Base-by-base conservation (phyloP, 2,888 invertebrate species). In the Lepetodrilus schrolli region DNA sequence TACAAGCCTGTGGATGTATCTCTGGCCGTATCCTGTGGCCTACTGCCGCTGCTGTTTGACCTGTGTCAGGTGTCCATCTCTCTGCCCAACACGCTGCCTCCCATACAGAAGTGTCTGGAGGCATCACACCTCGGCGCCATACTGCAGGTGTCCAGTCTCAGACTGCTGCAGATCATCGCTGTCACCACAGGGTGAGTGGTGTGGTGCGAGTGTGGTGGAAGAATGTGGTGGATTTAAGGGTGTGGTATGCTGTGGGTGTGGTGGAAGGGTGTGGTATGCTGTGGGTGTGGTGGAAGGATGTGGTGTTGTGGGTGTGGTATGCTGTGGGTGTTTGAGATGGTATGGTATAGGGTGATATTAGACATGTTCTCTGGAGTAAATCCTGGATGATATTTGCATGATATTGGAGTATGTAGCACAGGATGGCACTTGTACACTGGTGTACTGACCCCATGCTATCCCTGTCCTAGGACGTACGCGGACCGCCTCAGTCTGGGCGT, bases 1-100 rank as follows among this genome's bases (percentile, higher is more conserved):
- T 93, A 92, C 84, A 90, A 92, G 77, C 91, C 93, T 0, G 90
- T 91, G 70, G 93, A 93, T 86, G 90, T 93, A 36, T 91, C 91
- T n/a, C 90, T 93, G 48, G 92, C 93, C 1, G 92, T 93, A 7
- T 92, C 92, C 17, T 92, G 92, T 84, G 92, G 92, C 43, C 87
- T 93, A 36, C 88, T 93, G 47, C 90, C 91, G 0, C 88, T 92
- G 8, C 87, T 93, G 48, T 90, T 89, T 78, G 84, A 87, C 30
- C 88, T 92, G 76, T 89, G 90, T 71, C 86, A 86, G 34, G 74
- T 82, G 26, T 47, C 80, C 51, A 34, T 83, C 70, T 77, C 75
- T 37, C 70, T 80, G 30, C 80, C 83, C 66, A 79, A 81, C 65
- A 80, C 86, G 4, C 81, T 87, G 10, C 85, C 84, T 38, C 81